Percentiles rank a stretch among this genome's conserved stretches.
phyloP scores from a whole-genome alignment of 30 jellyfish, hydroid and myxozoan species.

The Aurelia aurita region DNA sequence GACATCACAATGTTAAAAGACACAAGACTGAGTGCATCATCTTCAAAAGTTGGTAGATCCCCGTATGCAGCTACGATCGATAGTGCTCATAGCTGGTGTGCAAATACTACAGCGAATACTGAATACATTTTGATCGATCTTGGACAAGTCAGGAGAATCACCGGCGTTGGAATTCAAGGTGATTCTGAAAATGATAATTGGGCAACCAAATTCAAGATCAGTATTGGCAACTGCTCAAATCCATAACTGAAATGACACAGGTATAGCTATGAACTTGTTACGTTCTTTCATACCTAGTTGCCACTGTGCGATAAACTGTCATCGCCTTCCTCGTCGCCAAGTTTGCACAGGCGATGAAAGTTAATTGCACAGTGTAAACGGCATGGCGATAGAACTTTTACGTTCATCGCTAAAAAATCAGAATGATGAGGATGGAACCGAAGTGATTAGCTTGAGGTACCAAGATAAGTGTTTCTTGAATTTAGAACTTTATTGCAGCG shows the following conservation, averaged over 20 bases:
- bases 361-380: no score
- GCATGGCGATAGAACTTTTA: no score
- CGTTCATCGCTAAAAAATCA: no score
- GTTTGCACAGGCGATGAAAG: no score
- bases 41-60: neutral
- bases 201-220: slow-evolving; percentile 36
- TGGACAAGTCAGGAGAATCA: slow-evolving; percentile 34
- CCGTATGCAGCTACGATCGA: slow-evolving; percentile 6
- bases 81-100: slow-evolving; percentile 57
- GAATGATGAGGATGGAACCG: no score
- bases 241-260: slow-evolving; percentile 19
- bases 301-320: neutral
- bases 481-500: no score
- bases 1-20: slow-evolving; percentile 11
- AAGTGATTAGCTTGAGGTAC: no score
- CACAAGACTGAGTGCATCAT: slow-evolving; percentile 33
- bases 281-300: neutral
- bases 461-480: no score
- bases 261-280: neutral
- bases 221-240: slow-evolving; percentile 9
- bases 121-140: slow-evolving; percentile 30
- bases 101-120: neutral
- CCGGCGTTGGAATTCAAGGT: slow-evolving; percentile 62
- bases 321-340: no score
- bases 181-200: slow-evolving; percentile 58